These are phyloP conservation scores for Vidua chalybeata DNA, from an alignment of 2,113 vertebrate genomes.

Conservation along the genomic window DNA sequence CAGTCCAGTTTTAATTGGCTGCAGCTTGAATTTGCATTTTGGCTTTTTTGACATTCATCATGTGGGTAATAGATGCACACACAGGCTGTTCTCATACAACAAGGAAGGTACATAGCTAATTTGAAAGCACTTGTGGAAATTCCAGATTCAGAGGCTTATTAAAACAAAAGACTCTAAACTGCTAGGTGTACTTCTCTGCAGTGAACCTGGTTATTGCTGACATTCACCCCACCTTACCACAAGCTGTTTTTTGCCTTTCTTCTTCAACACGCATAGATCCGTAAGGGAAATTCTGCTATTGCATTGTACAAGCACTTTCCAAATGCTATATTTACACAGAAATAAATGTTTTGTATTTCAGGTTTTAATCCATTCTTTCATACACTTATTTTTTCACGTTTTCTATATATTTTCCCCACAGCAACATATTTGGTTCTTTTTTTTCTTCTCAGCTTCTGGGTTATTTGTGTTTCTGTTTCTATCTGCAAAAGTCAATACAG, in stretches of 20 bases:
- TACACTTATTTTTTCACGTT: background rate
- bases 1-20: background rate
- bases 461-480: background rate
- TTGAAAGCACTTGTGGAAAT: background rate
- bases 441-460: background rate
- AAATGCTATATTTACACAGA: background rate
- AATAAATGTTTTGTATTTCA: background rate
- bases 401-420: background rate
- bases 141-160: background rate
- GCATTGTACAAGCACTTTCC: rapidly evolving
- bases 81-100: background rate
- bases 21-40: background rate
- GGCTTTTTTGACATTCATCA: background rate
- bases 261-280: background rate
- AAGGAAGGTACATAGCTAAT: background rate
- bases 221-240: background rate
- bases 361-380: background rate
- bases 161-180: background rate
- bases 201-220: background rate
- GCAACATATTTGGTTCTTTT: background rate
- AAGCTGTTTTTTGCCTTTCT: background rate
- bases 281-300: background rate
- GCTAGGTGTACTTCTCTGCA: background rate
- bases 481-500: background rate
- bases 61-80: background rate